Base-by-base conservation (phyloP, 2,888 invertebrate species). In the Biston betularia region DNA sequence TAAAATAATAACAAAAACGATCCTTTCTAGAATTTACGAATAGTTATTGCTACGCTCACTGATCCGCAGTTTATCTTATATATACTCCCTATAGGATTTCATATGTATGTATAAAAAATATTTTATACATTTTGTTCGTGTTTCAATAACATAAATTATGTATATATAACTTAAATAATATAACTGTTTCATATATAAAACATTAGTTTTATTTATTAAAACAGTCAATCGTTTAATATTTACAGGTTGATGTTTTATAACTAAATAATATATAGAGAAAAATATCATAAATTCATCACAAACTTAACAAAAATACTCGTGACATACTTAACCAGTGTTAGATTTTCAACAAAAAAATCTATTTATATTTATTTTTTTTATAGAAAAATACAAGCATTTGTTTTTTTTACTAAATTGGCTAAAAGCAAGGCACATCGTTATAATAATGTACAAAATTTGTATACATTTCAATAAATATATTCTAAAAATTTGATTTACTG, bases 401-500 rank as follows among this genome's bases (percentile, higher is more conserved):
- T 53, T 76, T 62, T 76, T 62, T 60, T 72, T 76, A 77, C 72
- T 71, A 75, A 59, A 59, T 75, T 73, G 71, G 74, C 82, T 80
- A 83, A 75, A 80, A 85, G 81, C 84, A 87, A 89, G 86, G 87
- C 87, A 89, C 86, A 76, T 87, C 65, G 73, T 78, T 75, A 77
- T 78, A 61, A 48, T 54, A 46, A 49, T 82, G 75, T 82, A 86
- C 80, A 86, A 84, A 84, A 82, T 65, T 63, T 64, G 35, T 56
- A 54, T 55, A 44, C 15, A 59, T 61, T 58, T 44, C 35, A 65
- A 68, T 69, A 71, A 66, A 71, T 64, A 64, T 33, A 40, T 10
- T 90, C 88, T 88, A 89, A 90, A 90, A 90, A 90, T 90, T 24
- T 54, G n/a, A 90, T 91, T 92, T 90, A 82, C 78, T 83, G 76